Evolutionary conservation across 1,140 invertebrate species (phyloP).

Genomic region (Euura lappo): DNA sequence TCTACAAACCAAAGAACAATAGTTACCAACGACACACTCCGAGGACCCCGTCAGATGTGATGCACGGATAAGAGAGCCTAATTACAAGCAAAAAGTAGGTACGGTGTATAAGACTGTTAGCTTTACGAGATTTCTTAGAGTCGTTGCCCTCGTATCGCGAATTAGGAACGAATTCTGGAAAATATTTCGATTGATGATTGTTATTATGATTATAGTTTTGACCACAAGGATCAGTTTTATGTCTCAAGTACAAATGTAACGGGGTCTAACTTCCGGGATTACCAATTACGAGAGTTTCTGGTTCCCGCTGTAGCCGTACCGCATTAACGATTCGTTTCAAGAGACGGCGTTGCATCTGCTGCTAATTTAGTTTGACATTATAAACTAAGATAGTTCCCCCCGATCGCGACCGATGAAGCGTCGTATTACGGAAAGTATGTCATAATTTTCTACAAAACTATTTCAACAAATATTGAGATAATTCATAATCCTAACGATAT

Average conservation of each 20-base stretch:
- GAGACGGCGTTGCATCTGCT: no score
- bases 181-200: no score
- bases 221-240: background rate
- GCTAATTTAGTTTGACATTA: no score
- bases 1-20: background rate
- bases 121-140: background rate
- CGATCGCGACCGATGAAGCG: background rate
- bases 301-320: no score
- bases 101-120: background rate
- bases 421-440: background rate
- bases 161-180: no score
- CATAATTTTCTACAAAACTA: background rate
- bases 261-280: background rate
- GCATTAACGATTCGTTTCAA: no score
- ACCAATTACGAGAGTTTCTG: background rate
- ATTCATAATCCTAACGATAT: no score
- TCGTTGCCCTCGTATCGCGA: background rate
- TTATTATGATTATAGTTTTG: no score
- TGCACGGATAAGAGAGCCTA: background rate
- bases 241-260: background rate
- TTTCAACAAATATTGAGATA: no score
- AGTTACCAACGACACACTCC: background rate
- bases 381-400: no score
- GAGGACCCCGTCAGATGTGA: background rate
- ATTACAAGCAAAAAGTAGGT: constrained; percentile 3